phyloP scores from a whole-genome alignment of 2,888 invertebrate genomes.

The Clitarchus hookeri region DNA sequence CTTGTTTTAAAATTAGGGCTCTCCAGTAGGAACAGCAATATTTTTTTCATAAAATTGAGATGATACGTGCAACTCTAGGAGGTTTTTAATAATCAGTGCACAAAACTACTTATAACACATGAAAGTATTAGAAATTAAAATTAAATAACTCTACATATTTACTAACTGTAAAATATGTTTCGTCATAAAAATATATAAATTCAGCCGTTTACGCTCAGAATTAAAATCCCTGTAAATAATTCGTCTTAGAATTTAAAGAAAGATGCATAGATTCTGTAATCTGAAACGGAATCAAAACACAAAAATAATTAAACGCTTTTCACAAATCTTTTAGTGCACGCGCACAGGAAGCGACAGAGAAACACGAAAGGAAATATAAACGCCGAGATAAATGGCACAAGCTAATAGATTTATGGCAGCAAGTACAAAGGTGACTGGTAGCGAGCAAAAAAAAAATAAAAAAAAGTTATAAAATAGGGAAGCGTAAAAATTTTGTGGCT shows the following conservation, averaged over 20 bases:
- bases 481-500: not conserved
- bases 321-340: not conserved
- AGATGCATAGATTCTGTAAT: not conserved
- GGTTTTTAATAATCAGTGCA: no score
- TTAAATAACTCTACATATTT: no score
- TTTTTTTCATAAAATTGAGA: no score
- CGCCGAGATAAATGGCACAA: not conserved
- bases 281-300: not conserved
- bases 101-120: no score
- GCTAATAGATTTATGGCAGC: not conserved
- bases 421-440: not conserved
- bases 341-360: not conserved
- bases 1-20: no score
- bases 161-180: no score
- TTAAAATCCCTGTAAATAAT: not conserved
- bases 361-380: not conserved
- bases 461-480: not conserved
- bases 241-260: not conserved
- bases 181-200: no score
- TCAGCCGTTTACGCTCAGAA: no score
- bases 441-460: not conserved
- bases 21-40: no score
- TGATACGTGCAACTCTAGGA: no score
- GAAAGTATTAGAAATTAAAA: no score
- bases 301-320: not conserved